phyloP scores from a whole-genome alignment of 2,113 vertebrate species.

The Catharus bicknelli region DNA sequence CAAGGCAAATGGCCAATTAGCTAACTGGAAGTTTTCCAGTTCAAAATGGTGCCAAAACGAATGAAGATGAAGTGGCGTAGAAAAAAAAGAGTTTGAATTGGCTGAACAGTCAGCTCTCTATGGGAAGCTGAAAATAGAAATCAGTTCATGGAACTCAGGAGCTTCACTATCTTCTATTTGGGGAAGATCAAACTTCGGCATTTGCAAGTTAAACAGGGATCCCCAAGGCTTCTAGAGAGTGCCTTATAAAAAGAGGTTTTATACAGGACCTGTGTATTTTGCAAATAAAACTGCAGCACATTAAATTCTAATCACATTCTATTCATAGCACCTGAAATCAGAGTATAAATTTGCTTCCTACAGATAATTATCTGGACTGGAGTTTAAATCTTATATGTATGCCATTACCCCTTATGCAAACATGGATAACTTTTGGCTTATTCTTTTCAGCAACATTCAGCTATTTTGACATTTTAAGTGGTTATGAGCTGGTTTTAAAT shows the following conservation, averaged over 20 bases:
- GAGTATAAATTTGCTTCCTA: constrained; percentile 48
- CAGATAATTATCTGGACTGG: constrained; percentile 26
- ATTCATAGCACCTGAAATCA: constrained; percentile 58
- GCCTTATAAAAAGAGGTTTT: constrained; percentile 55
- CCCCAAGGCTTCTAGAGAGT: constrained; percentile 46
- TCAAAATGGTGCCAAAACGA: constrained; percentile 64
- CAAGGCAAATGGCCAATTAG: constrained; percentile 63
- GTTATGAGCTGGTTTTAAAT: constrained; percentile 17
- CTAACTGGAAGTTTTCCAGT: constrained; percentile 59
- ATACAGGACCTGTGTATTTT: constrained; percentile 51
- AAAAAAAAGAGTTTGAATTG: constrained; percentile 43
- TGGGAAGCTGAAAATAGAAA: constrained; percentile 65
- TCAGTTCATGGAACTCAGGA: constrained; percentile 45
- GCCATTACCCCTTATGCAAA: constrained; percentile 24
- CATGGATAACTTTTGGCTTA: not conserved
- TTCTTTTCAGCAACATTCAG: constrained; percentile 27
- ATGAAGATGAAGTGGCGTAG: constrained; percentile 46
- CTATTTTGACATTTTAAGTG: constrained; percentile 43
- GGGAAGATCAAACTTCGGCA: constrained; percentile 64
- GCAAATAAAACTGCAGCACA: constrained; percentile 52
- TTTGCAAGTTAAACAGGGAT: constrained; percentile 70
- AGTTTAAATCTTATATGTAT: constrained; percentile 27
- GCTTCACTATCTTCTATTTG: constrained; percentile 67
- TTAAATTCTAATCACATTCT: constrained; percentile 66
- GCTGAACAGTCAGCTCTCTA: constrained; percentile 63